phyloP scores from a whole-genome alignment of 1,140 invertebrate genomes.

The Macrocentrus cingulum region DNA sequence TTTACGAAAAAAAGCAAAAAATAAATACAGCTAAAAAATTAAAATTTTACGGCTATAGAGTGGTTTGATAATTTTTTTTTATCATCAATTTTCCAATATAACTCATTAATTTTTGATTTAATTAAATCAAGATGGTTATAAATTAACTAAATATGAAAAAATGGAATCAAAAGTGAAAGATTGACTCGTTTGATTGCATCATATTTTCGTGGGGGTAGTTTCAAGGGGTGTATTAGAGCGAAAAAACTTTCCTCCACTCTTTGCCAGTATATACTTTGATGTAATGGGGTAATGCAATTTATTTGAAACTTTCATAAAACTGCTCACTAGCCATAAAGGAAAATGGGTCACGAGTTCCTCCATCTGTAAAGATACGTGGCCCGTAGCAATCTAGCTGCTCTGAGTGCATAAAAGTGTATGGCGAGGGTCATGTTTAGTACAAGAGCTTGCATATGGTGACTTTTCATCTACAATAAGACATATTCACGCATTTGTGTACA shows the following conservation, averaged over 20 bases:
- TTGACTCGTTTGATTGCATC: constrained; percentile 16
- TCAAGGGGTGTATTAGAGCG: constrained; percentile 3
- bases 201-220: too few species aligned
- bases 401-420: constrained; percentile 3
- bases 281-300: constrained; percentile 39
- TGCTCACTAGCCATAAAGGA: constrained; percentile 33
- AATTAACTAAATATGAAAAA: constrained; percentile 13
- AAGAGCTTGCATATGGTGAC: not conserved
- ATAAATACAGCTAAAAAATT: too few species aligned
- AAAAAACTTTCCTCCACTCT: constrained; percentile 1
- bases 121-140: constrained; percentile 8
- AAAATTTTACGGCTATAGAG: too few species aligned
- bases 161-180: not conserved
- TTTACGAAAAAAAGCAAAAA: too few species aligned
- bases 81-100: too few species aligned
- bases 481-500: not conserved
- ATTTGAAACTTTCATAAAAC: constrained; percentile 41
- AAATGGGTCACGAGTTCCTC: constrained; percentile 37
- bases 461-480: not conserved
- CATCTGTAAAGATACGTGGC: constrained; percentile 35
- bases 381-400: constrained; percentile 21
- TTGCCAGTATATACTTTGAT: constrained; percentile 28
- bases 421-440: not conserved
- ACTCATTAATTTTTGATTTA: not conserved
- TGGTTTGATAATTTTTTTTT: too few species aligned